Conservation (phyloP, 2,113 vertebrate species). For the Lepus americanus region DNA sequence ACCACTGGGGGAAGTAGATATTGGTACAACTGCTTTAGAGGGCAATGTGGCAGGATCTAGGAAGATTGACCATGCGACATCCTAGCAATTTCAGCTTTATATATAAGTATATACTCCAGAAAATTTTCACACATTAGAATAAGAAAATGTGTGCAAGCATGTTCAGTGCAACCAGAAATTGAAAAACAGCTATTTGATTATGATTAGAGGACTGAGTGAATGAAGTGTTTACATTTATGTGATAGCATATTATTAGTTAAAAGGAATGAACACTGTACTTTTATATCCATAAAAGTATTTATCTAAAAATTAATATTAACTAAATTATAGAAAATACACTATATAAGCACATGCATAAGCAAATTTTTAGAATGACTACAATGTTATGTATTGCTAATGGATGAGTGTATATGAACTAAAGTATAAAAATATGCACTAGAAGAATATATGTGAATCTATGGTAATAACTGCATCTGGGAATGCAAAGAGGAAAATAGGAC, state of each 20-base stretch:
- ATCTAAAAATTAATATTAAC: background rate
- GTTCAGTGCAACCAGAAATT: background rate
- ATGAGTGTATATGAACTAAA: background rate
- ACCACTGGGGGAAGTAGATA: background rate
- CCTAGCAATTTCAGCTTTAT: conserved; percentile 34
- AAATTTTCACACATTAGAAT: conserved; percentile 22
- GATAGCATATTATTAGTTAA: background rate
- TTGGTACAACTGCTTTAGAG: conserved; percentile 13
- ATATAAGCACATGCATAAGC: background rate
- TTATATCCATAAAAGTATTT: background rate
- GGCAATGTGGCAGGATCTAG: conserved; percentile 24
- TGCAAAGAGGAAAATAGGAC: background rate
- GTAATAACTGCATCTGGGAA: background rate
- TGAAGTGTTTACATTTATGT: background rate
- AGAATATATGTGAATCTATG: background rate
- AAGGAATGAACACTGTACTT: background rate
- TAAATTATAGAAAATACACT: background rate
- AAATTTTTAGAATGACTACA: background rate
- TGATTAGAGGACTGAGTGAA: conserved; percentile 14
- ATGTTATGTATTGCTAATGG: background rate
- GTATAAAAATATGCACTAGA: background rate
- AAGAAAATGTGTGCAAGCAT: background rate
- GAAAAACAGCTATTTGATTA: background rate
- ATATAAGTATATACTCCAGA: background rate
- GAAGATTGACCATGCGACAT: background rate